Evolutionary conservation across 2,888 invertebrate species (phyloP).

Genomic region (Arrhopalites spinosus): DNA sequence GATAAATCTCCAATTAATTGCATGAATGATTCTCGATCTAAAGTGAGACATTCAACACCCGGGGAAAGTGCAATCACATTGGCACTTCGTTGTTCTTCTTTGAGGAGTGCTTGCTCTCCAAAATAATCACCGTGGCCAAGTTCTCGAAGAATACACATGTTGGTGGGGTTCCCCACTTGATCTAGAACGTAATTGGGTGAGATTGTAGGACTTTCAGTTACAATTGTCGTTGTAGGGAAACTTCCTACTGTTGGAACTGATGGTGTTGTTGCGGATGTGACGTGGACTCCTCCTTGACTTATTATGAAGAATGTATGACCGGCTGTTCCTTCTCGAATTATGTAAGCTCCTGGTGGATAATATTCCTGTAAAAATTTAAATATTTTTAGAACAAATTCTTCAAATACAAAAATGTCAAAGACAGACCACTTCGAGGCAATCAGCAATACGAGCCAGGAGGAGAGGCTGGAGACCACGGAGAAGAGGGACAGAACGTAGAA

Average conservation of each 20-base stretch:
- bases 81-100: conserved; percentile 73
- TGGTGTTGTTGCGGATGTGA: conserved; percentile 61
- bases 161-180: background rate
- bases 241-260: background rate
- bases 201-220: conserved; percentile 8
- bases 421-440: conserved; percentile 79
- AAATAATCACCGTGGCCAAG: conserved; percentile 82
- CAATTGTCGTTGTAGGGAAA: background rate
- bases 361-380: conserved; percentile 75
- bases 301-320: conserved; percentile 92
- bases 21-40: conserved; percentile 88
- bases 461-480: conserved; percentile 73
- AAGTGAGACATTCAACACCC: conserved; percentile 66
- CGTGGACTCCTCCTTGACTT: conserved; percentile 77
- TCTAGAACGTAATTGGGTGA: background rate
- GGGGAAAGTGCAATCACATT: conserved; percentile 64
- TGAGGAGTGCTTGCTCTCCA: conserved; percentile 83
- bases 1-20: conserved; percentile 81
- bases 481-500: conserved; percentile 79
- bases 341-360: conserved; percentile 76
- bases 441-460: conserved; percentile 79
- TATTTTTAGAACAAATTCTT: background rate
- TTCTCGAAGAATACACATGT: conserved; percentile 67
- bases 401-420: background rate
- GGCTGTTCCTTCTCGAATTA: conserved; percentile 81